Evolutionary conservation across 2,797 vertebrate genomes (phyloP), one percentile per base, ranked within the genome.

Genomic region (Sebastes steindachneri): DNA sequence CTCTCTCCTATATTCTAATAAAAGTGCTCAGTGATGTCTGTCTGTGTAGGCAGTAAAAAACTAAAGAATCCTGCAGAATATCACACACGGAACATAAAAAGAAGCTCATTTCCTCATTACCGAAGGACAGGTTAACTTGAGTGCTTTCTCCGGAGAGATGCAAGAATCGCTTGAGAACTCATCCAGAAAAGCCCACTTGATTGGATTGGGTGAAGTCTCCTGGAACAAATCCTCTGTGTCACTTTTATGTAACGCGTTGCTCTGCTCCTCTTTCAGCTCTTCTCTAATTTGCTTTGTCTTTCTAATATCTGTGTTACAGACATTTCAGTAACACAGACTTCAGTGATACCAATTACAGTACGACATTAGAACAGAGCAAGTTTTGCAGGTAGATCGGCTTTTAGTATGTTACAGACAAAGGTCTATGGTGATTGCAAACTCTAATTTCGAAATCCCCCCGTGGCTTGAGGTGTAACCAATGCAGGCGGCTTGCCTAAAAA

Each of bases 101-200:
- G 80, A 72, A 60, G 58, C 63, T 78, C 17, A 78, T 84, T 82
- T 86, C 62, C 73, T 87, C 66, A 89, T 91, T 90, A 88, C 77
- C 73, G 69, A 79, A 88, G 73, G 87, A 88, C 89, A 91, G 86
- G 88, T 90, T 90, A 89, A 89, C 80, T 88, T 60, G 63, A 91
- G 75, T 77, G 77, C 80, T 87, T 93, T 89, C 83, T 89, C 86
- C 77, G 35, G 68, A 75, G 82, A 92, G 82, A 92, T 82, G 75
- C 72, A 81, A 57, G 85, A 82, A 85, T 90, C 73, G 88, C 86
- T 90, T 76, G 88, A 89, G 83, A 94, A 90, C 63, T 92, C 93
- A 94, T 91, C 93, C 83, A 85, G 92, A 92, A 95, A 94, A 95
- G 90, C 88, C 89, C 80, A 86, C 80, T 90, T 95, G 93, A 95